These are phyloP conservation scores for Lingula anatina DNA, from an alignment of 2,888 invertebrate genomes.

Conservation along the genomic window DNA sequence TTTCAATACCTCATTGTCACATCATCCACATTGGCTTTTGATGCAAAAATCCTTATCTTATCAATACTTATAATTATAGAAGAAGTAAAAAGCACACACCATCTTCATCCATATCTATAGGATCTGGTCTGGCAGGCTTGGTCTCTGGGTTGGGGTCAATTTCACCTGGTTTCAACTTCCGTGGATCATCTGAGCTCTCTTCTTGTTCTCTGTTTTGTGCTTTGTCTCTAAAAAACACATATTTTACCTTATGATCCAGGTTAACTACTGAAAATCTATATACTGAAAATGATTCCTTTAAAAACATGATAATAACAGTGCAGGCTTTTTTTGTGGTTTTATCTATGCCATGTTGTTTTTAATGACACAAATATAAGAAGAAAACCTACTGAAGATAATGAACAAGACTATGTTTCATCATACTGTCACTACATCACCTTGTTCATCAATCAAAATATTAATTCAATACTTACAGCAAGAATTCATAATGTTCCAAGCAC, in stretches of 20 bases:
- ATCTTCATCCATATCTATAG: slow-evolving; percentile 99
- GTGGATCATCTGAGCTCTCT: slow-evolving; percentile 71
- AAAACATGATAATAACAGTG: no score
- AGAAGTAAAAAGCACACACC: slow-evolving; percentile 57
- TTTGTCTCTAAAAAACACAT: slow-evolving; percentile 60
- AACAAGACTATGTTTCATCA: no score
- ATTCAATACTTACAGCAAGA: slow-evolving; percentile 76
- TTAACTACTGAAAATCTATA: no score
- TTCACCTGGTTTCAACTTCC: slow-evolving; percentile 97
- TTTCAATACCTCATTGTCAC: no score
- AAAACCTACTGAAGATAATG: neutral
- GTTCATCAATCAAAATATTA: no score
- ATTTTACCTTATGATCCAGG: no score
- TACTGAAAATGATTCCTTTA: no score
- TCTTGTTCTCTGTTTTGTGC: slow-evolving; percentile 47
- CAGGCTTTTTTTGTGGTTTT: no score
- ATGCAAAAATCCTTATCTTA: neutral
- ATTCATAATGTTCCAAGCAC: slow-evolving; percentile 96
- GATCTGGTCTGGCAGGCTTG: slow-evolving; percentile 97
- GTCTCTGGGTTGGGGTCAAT: slow-evolving; percentile 99
- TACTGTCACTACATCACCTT: no score
- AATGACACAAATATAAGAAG: neutral
- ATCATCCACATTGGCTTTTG: no score
- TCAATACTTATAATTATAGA: neutral
- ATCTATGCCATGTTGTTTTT: neutral